Evolutionary conservation across 1,140 invertebrate species (phyloP).

Genomic region (Macrosteles quadrilineatus): DNA sequence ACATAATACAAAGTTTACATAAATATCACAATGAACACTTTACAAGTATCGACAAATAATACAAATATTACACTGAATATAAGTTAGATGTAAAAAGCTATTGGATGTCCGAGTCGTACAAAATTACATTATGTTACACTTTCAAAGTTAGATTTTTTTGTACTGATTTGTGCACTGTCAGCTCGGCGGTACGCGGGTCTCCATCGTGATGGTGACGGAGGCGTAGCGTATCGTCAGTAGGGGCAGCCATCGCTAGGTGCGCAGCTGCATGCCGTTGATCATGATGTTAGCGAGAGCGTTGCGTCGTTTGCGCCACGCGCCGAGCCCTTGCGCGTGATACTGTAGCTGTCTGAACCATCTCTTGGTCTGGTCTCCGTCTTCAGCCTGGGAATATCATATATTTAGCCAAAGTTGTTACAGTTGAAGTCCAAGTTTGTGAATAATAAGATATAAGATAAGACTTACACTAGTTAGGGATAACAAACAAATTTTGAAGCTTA

Average conservation of each 20-base stretch:
- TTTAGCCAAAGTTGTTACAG: constrained; percentile 25
- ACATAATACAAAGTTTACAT: too few species aligned
- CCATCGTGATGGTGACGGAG: neutral
- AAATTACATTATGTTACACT: too few species aligned
- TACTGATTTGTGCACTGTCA: too few species aligned
- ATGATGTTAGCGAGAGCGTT: constrained; percentile 95
- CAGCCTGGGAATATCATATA: constrained; percentile 66
- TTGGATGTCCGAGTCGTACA: too few species aligned
- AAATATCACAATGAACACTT: too few species aligned
- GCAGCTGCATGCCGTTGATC: constrained; percentile 79
- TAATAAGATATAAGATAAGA: neutral
- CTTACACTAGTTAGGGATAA: too few species aligned
- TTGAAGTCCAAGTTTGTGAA: too few species aligned
- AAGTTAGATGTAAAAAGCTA: too few species aligned
- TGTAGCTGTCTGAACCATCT: constrained; percentile 89
- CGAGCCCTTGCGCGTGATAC: constrained; percentile 86
- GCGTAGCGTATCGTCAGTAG: neutral
- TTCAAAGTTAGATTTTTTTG: too few species aligned
- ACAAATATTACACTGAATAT: too few species aligned
- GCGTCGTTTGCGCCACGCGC: constrained; percentile 85
- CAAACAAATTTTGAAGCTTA: too few species aligned
- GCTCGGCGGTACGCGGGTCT: neutral
- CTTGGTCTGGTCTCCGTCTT: constrained; percentile 79
- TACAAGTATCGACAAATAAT: too few species aligned
- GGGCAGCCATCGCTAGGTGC: constrained; percentile 44